Conservation (phyloP, 2,113 vertebrate species). For the Tenebrosternarchus preto region DNA sequence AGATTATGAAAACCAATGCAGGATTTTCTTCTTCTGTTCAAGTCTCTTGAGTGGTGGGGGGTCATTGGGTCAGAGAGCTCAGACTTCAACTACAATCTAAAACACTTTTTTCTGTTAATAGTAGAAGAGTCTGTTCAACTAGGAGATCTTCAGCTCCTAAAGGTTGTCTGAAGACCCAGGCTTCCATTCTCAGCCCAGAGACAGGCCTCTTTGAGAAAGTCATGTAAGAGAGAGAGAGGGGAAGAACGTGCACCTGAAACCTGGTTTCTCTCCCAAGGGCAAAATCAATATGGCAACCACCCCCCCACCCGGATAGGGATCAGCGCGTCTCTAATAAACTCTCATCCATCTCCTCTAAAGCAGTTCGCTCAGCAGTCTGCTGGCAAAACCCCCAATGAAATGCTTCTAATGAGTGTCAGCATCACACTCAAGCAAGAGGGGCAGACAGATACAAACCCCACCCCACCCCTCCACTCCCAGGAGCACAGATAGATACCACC, state of each 20-base stretch:
- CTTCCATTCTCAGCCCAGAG: not conserved
- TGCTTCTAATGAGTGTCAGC: conserved; percentile 67
- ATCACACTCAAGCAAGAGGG: conserved; percentile 56
- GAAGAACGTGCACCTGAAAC: conserved; percentile 7
- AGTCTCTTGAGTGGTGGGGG: too few relatives aligned
- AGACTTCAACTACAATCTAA: not conserved
- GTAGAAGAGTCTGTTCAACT: not conserved
- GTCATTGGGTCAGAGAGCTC: not conserved
- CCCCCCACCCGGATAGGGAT: conserved; percentile 67
- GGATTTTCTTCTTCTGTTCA: not conserved
- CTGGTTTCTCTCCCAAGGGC: conserved; percentile 53
- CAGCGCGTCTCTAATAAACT: conserved; percentile 73
- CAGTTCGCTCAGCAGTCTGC: conserved; percentile 56
- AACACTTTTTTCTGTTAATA: not conserved
- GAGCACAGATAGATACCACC: not conserved
- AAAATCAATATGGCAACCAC: conserved; percentile 74
- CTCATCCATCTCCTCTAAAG: conserved; percentile 58
- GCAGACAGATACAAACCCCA: conserved; percentile 52
- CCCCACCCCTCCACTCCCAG: not conserved
- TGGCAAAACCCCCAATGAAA: conserved; percentile 58
- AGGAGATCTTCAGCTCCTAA: not conserved
- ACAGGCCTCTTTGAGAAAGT: not conserved
- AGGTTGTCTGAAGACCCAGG: not conserved
- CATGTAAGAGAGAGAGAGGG: not conserved
- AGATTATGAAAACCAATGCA: not conserved